Conservation (phyloP, 2,113 vertebrate species). For the Mesembrinibis cayennensis region DNA sequence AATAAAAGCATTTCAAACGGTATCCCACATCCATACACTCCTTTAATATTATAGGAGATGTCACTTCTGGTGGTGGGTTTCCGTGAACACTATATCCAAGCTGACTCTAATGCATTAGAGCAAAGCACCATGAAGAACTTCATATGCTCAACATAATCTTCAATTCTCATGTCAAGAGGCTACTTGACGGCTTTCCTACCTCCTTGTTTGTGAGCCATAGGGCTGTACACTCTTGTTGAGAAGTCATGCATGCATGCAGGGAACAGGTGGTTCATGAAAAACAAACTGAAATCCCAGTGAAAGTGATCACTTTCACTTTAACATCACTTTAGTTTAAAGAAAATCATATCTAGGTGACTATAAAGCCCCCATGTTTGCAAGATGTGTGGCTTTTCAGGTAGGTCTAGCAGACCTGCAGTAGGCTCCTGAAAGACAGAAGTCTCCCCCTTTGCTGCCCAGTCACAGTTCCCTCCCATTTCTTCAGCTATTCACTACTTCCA, state of each 20-base stretch:
- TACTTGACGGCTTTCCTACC: neutral
- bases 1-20: neutral
- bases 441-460: neutral
- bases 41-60: neutral
- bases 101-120: neutral
- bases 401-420: neutral
- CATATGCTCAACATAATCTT: neutral
- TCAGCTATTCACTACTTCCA: neutral
- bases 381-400: neutral
- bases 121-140: neutral
- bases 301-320: neutral
- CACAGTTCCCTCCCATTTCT: neutral
- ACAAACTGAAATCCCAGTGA: neutral
- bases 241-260: neutral
- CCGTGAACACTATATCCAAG: neutral
- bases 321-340: neutral
- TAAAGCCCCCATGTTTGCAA: neutral
- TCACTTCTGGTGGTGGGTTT: neutral
- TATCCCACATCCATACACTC: neutral
- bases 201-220: neutral
- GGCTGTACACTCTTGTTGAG: neutral
- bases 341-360: neutral
- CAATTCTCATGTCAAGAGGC: neutral
- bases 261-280: neutral
- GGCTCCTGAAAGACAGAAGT: neutral